Evolutionary conservation across 2,797 vertebrate species (phyloP).

Genomic region (Orientallactaga sibirica): DNA sequence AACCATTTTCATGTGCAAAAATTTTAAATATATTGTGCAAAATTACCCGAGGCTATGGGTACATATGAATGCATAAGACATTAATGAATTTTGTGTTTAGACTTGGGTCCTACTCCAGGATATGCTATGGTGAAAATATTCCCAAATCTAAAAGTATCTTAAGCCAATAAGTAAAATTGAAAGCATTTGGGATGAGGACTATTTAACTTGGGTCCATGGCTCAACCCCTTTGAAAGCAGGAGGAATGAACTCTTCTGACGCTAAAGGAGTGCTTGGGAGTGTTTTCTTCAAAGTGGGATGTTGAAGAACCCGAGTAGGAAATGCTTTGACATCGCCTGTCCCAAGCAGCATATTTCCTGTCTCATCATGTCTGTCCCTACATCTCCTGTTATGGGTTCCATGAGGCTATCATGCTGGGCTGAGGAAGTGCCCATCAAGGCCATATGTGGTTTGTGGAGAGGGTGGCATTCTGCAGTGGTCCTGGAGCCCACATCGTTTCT

Average conservation of each 20-base stretch:
- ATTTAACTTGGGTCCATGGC: background rate
- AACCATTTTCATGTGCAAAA: background rate
- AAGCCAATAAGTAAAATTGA: background rate
- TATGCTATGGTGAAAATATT: background rate
- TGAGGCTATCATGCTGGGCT: no score
- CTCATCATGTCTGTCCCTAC: rapidly evolving
- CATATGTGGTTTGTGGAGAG: background rate
- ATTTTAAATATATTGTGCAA: background rate
- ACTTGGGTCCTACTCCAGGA: background rate
- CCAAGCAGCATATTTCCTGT: rapidly evolving
- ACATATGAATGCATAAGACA: background rate
- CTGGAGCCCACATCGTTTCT: background rate
- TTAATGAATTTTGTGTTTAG: background rate
- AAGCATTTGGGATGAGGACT: background rate
- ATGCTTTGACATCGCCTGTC: rapidly evolving
- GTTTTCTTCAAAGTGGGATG: background rate
- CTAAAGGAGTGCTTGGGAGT: background rate
- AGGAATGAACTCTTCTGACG: background rate
- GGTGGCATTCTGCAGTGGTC: background rate
- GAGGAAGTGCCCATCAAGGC: background rate
- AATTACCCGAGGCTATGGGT: background rate
- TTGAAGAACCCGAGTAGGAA: background rate
- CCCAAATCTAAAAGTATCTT: background rate
- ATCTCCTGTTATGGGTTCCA: background rate
- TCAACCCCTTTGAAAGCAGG: background rate